Evolutionary conservation across 2,888 invertebrate species (phyloP).

Genomic region (Drosophila vallismaia): DNA sequence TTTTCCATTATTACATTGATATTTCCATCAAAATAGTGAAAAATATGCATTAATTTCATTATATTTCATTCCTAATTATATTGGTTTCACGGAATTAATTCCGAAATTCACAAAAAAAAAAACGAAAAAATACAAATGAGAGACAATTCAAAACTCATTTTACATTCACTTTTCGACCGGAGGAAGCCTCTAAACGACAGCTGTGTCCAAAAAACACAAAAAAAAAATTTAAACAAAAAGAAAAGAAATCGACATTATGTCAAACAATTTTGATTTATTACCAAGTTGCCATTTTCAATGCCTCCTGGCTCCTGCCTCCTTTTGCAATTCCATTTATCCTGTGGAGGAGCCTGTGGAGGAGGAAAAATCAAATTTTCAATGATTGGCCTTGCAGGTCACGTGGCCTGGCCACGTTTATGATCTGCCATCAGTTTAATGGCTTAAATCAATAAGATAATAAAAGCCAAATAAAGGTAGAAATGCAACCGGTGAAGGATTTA

Average conservation of each 20-base stretch:
- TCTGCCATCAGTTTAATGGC: conserved; percentile 64
- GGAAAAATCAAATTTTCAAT: conserved; percentile 71
- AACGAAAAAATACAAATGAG: too few relatives aligned
- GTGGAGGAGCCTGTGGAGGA: not conserved
- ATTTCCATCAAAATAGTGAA: too few relatives aligned
- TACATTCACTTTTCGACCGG: conserved; percentile 26
- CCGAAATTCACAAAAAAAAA: too few relatives aligned
- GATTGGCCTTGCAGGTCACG: conserved; percentile 67
- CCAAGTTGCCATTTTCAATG: conserved; percentile 41
- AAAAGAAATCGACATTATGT: conserved; percentile 64
- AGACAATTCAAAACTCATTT: conserved; percentile 24
- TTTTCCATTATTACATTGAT: too few relatives aligned
- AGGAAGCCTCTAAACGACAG: conserved; percentile 44
- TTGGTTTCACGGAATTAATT: too few relatives aligned
- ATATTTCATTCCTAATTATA: too few relatives aligned
- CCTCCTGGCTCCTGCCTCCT: conserved; percentile 7
- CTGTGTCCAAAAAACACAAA: conserved; percentile 45
- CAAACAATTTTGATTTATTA: conserved; percentile 66
- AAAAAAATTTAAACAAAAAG: conserved; percentile 31
- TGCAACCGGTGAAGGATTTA: conserved; percentile 10
- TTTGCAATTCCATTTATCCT: not conserved
- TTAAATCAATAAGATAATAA: conserved; percentile 49
- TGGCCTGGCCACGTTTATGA: conserved; percentile 58
- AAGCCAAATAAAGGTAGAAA: conserved; percentile 39
- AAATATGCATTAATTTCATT: too few relatives aligned